Conservation (phyloP, 2,888 invertebrate genomes). For the Thymelicus acteon region DNA sequence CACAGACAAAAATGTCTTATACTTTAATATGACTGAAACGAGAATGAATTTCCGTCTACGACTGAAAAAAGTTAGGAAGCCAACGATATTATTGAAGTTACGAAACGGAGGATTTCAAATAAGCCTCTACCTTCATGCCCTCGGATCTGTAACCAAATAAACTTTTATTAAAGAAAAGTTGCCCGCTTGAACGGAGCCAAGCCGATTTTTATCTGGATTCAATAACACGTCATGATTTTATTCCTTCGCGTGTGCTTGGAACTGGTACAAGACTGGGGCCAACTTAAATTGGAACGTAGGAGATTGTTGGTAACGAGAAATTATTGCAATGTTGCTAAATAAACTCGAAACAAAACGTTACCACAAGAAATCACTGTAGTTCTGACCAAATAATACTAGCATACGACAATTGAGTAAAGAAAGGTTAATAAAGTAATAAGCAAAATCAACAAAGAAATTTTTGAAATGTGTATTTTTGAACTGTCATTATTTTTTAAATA, state of each 20-base stretch:
- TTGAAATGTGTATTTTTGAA: too few species aligned
- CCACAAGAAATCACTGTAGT: conserved; percentile 7
- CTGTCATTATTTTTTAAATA: too few species aligned
- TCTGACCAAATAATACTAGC: background rate
- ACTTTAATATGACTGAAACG: conserved; percentile 42
- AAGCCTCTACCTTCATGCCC: conserved; percentile 57
- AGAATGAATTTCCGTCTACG: conserved; percentile 44
- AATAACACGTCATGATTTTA: conserved; percentile 59
- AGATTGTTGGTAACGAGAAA: conserved; percentile 29
- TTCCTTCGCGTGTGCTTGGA: conserved; percentile 52
- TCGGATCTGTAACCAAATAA: conserved; percentile 61
- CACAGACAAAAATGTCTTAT: conserved; percentile 2
- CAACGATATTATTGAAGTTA: conserved; percentile 52
- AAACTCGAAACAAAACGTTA: conserved; percentile 25
- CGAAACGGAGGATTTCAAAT: conserved; percentile 55
- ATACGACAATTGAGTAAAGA: too few species aligned
- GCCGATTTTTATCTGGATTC: conserved; percentile 51
- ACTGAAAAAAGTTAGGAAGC: conserved; percentile 46
- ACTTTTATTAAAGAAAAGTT: conserved; percentile 68
- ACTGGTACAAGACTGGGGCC: conserved; percentile 30
- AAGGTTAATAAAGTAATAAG: too few species aligned
- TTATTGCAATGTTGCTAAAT: conserved; percentile 11
- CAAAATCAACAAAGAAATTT: too few species aligned
- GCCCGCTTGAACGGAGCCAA: conserved; percentile 50
- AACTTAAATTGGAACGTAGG: conserved; percentile 30